These are phyloP conservation scores for Rhynchomys soricoides DNA, from an alignment of 2,113 vertebrate species.

Conservation along the genomic window DNA sequence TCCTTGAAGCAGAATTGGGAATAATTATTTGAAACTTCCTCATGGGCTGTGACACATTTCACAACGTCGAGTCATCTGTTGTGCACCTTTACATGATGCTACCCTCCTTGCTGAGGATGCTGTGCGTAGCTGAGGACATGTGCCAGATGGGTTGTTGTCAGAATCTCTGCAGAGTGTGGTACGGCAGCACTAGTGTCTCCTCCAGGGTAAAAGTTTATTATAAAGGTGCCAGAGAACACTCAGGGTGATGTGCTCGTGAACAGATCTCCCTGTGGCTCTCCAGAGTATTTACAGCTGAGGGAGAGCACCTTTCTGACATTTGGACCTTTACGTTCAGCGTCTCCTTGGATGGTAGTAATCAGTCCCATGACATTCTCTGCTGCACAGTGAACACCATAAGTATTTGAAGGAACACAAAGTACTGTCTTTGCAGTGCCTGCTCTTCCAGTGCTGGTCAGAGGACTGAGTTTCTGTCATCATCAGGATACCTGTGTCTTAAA, in stretches of 20 bases:
- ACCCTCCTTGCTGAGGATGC: slow-evolving; percentile 65
- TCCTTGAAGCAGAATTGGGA: slow-evolving; percentile 94
- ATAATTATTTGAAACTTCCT: slow-evolving; percentile 91
- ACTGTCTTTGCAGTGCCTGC: slow-evolving; percentile 90
- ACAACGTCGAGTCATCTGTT: slow-evolving; percentile 80
- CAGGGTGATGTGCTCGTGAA: slow-evolving; percentile 92
- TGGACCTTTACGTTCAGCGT: slow-evolving; percentile 92
- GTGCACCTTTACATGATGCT: background rate
- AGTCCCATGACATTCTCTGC: slow-evolving; percentile 91
- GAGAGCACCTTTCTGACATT: slow-evolving; percentile 92
- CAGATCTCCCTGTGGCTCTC: slow-evolving; percentile 91
- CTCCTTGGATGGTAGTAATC: slow-evolving; percentile 93
- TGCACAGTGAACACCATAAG: slow-evolving; percentile 82
- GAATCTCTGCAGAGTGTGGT: slow-evolving; percentile 78
- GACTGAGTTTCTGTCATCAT: slow-evolving; percentile 89
- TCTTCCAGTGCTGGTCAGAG: slow-evolving; percentile 91
- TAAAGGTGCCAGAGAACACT: slow-evolving; percentile 91
- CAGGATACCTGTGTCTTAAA: slow-evolving; percentile 92
- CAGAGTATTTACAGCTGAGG: slow-evolving; percentile 90
- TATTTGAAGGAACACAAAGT: slow-evolving; percentile 88
- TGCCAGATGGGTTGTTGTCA: slow-evolving; percentile 91
- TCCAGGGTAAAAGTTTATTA: slow-evolving; percentile 90
- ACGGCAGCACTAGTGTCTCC: slow-evolving; percentile 87
- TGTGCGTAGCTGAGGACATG: slow-evolving; percentile 90
- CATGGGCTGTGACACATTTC: slow-evolving; percentile 92